Evolutionary conservation across 2,113 vertebrate genomes (phyloP).

Genomic region (Chloebia gouldiae): DNA sequence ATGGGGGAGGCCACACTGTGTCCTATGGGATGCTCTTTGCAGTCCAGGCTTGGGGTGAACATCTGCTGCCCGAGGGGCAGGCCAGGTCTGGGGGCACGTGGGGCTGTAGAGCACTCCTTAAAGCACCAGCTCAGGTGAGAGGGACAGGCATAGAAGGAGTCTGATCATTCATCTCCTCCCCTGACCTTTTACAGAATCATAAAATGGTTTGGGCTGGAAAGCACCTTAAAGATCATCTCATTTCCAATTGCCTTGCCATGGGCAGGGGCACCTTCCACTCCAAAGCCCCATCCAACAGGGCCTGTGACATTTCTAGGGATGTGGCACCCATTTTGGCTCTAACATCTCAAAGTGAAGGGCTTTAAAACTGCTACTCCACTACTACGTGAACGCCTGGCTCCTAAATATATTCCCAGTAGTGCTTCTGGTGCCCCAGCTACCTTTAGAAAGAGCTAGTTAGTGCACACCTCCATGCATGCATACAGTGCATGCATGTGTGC

Average conservation of each 20-base stretch:
- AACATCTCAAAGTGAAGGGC: not conserved
- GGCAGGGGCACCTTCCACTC: not conserved
- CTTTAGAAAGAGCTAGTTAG: not conserved
- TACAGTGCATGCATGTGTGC: rapidly evolving
- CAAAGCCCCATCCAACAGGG: not conserved
- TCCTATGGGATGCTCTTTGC: not conserved
- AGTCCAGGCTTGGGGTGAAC: not conserved
- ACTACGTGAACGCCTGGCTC: rapidly evolving
- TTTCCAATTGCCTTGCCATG: not conserved
- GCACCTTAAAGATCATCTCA: not conserved
- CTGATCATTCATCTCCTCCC: not conserved
- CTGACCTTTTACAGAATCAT: not conserved
- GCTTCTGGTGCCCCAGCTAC: not conserved
- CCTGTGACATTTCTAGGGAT: not conserved
- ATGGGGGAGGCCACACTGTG: not conserved
- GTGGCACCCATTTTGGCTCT: rapidly evolving
- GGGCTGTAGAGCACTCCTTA: not conserved
- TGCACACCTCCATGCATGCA: not conserved
- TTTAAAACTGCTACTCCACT: not conserved
- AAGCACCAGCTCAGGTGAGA: not conserved
- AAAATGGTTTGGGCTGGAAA: not conserved
- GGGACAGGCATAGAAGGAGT: not conserved
- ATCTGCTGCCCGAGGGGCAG: not conserved
- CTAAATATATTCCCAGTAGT: not conserved
- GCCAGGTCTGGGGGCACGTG: rapidly evolving